Base-by-base conservation (phyloP, 2,888 invertebrate species). In the Acleris holmiana region DNA sequence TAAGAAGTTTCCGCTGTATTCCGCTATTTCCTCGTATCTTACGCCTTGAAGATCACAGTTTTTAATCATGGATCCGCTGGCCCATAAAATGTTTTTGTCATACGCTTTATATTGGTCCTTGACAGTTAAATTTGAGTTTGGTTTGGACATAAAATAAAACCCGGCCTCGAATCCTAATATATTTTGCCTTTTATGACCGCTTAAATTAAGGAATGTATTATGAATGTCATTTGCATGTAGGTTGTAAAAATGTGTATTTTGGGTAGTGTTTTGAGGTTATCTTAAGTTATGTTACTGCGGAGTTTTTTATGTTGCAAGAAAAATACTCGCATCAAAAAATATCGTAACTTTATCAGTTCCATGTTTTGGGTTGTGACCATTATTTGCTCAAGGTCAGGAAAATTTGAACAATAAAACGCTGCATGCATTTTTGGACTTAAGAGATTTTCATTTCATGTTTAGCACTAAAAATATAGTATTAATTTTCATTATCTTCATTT, bases 71-170 rank as follows among this genome's bases (percentile, higher is more conserved):
- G 41, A 54, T 48, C 53, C 44, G 19, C 41, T 25, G 40, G 51
- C 41, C 41, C 58, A 53, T 64, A 64, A 64, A 59, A 58, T 58
- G 58, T 54, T 64, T 64, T 64, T 58, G 54, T 64, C 64, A 64
- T 64, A 54, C 58, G 48, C 47, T 54, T 58, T 64, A 58, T 53
- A 63, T 64, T 58, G 53, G 64, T 58, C 64, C 64, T 48, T 19
- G 58, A 41, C 58, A 54, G 47, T 64, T 58, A 64, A 64, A 64
- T 54, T 49, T 29, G 53, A 64, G 58, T 64, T 58, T 58, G 64
- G 53, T 64, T 62, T 58, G 53, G 41, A 54, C 58, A 25, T 64
- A 64, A 64, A 64, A 64, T 48, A n/a, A 58, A 53, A 58, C 64
- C 53, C 6, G 7, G 58, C 58, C 35, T 54, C 19, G 64, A n/a